Conservation (phyloP, 1,140 invertebrate species). For the Psilanteris sp. region DNA sequence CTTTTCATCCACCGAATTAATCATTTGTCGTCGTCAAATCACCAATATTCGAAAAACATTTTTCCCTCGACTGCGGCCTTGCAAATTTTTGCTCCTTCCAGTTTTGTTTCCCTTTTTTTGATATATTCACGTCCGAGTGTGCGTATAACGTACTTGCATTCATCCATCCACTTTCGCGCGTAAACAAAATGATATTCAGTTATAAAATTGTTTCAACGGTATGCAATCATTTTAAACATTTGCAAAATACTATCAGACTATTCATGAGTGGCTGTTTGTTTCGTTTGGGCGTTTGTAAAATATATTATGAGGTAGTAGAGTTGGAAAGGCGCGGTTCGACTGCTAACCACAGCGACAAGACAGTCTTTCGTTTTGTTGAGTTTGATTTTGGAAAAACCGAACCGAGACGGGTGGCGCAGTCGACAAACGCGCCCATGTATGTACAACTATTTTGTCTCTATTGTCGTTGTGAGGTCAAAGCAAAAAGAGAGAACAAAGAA, state of each 20-base stretch:
- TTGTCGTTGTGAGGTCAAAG: slow-evolving; percentile 53
- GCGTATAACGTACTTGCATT: slow-evolving; percentile 58
- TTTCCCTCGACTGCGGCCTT: slow-evolving; percentile 16
- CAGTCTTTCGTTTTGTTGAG: too few species aligned
- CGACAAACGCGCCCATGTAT: slow-evolving; percentile 6
- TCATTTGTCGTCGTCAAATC: slow-evolving; percentile 11
- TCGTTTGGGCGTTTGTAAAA: slow-evolving; percentile 41
- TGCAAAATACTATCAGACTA: slow-evolving; percentile 44
- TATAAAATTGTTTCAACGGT: slow-evolving; percentile 42
- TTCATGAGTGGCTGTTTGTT: slow-evolving; percentile 20
- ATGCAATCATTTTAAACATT: slow-evolving; percentile 33
- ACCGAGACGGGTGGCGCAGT: slow-evolving; percentile 1
- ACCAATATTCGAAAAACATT: too few species aligned
- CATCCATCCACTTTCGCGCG: slow-evolving; percentile 53
- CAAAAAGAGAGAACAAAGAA: slow-evolving; percentile 24
- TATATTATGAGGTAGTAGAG: slow-evolving; percentile 71
- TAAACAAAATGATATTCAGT: slow-evolving; percentile 37
- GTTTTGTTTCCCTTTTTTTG: slow-evolving; percentile 3
- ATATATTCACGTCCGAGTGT: slow-evolving; percentile 36
- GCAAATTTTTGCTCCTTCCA: slow-evolving; percentile 5
- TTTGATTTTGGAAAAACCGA: too few species aligned
- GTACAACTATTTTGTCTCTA: slow-evolving; percentile 37
- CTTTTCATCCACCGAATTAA: slow-evolving; percentile 21
- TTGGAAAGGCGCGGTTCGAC: slow-evolving; percentile 16
- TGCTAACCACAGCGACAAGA: too few species aligned